These are phyloP conservation scores for Melinaea menophilus DNA, from an alignment of 2,888 invertebrate species.

Conservation along the genomic window DNA sequence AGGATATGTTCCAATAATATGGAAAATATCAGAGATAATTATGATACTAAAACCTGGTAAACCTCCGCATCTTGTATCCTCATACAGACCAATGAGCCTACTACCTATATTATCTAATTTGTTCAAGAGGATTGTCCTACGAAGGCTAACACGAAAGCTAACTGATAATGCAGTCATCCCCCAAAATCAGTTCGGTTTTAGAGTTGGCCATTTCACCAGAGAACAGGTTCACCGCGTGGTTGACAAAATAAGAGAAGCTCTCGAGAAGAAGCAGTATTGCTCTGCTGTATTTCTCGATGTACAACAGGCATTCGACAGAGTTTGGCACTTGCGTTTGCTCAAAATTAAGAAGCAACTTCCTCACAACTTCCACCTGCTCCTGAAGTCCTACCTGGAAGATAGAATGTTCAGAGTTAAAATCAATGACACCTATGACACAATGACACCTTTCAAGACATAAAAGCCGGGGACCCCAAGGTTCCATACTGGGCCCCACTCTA, in stretches of 20 bases:
- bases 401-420: slow-evolving; percentile 9
- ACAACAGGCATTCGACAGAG: slow-evolving; percentile 3
- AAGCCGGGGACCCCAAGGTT: neutral
- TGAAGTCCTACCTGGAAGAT: slow-evolving; percentile 11
- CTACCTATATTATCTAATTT: slow-evolving; percentile 9
- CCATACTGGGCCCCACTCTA: neutral
- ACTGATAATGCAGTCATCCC: neutral
- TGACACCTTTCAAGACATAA: neutral
- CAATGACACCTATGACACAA: neutral
- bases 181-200: neutral
- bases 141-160: neutral
- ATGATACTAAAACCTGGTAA: slow-evolving; percentile 21
- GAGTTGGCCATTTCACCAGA: neutral
- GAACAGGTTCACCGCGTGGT: neutral
- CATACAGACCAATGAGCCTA: slow-evolving; percentile 19
- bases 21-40: neutral
- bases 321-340: slow-evolving; percentile 12
- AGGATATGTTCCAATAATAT: neutral
- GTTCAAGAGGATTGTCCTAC: slow-evolving; percentile 4
- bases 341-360: slow-evolving; percentile 11
- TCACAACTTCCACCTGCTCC: slow-evolving; percentile 6
- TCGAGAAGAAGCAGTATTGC: slow-evolving; percentile 9
- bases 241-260: neutral
- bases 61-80: slow-evolving; percentile 10
- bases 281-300: slow-evolving; percentile 1